Conservation (phyloP, 2,797 vertebrate species). For the Gobionotothen gibberifrons region DNA sequence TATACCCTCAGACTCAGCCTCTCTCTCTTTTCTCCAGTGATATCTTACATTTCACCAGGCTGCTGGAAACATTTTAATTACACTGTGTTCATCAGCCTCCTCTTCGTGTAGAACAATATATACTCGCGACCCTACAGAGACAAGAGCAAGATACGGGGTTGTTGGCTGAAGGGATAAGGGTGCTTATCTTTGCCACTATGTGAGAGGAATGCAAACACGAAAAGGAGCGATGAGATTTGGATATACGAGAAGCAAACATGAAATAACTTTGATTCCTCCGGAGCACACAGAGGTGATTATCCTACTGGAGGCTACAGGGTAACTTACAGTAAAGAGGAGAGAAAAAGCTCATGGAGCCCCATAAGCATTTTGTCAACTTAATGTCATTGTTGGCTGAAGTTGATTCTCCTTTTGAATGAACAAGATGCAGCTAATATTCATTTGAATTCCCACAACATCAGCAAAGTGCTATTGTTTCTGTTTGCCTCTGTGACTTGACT, state of each 20-base stretch:
- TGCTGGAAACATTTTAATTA: constrained; percentile 79
- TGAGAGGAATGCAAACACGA: constrained; percentile 61
- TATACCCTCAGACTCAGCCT: constrained; percentile 36
- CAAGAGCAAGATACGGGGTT: constrained; percentile 62
- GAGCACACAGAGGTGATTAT: constrained; percentile 69
- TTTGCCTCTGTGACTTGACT: constrained; percentile 52
- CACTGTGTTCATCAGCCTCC: constrained; percentile 67
- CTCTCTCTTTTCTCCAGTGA: constrained; percentile 41
- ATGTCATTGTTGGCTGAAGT: constrained; percentile 44
- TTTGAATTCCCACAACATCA: constrained; percentile 62
- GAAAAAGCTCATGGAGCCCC: constrained; percentile 38
- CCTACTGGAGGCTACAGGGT: constrained; percentile 61
- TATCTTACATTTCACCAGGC: constrained; percentile 66
- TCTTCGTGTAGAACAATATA: constrained; percentile 69
- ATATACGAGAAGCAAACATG: constrained; percentile 61
- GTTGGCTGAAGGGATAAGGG: constrained; percentile 60
- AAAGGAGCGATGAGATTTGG: constrained; percentile 62
- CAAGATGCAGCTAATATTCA: constrained; percentile 64
- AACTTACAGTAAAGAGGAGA: constrained; percentile 60
- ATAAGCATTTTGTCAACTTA: constrained; percentile 36
- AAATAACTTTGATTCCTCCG: constrained; percentile 46
- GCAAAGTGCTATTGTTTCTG: constrained; percentile 58
- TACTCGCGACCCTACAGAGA: constrained; percentile 61
- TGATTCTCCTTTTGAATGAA: constrained; percentile 43
- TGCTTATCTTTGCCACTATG: constrained; percentile 66